Evolutionary conservation across 2,888 invertebrate genomes (phyloP), one percentile per base, ranked within the genome.

Genomic region (Pyrrhosoma nymphula): DNA sequence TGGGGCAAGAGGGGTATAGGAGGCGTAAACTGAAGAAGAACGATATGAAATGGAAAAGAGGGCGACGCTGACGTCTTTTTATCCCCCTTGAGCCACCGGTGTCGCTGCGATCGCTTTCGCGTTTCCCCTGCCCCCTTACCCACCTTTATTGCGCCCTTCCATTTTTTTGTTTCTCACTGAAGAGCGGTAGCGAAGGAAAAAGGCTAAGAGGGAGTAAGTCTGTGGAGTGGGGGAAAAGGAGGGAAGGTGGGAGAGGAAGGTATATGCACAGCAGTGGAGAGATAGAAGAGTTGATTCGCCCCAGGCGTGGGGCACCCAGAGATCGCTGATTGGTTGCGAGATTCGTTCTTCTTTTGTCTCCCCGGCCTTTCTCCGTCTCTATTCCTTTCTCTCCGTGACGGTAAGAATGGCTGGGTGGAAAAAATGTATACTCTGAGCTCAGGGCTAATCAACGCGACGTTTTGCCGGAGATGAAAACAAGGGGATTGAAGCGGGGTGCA

Each of bases 301-400:
- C 47, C 23, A 26, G 47, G 93, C 69, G 23, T 39, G 26, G 69
- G 75, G 39, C 69, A 55, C 69, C 69, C 60, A 20, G 93, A 93
- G 93, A 93, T 75, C 60, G 39, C 93, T 75, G 93, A 93, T 93
- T 93, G 93, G 93, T 93, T 75, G 93, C 69, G 91, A 35, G 35
- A 69, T 93, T 93, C 60, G 20, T 35, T 82, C 82, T 82, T 35
- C 30, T 82, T 23, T 82, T 35, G 82, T 35, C 82, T 82, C 82
- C 82, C 30, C 82, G 26, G 82, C 82, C 82, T 82, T 82, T 82
- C 82, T 82, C 82, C 82, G 30, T 30, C 82, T 35, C 82, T 35
- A 30, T 82, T 82, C 26, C 69, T 69, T 82, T 82, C 82, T 82
- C 82, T 82, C 82, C 6, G 20, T 12, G 47, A 39, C 30, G 47